Evolutionary conservation across 2,888 invertebrate genomes (phyloP), one percentile per base, ranked within the genome.

Genomic region (Halocaridina rubra): DNA sequence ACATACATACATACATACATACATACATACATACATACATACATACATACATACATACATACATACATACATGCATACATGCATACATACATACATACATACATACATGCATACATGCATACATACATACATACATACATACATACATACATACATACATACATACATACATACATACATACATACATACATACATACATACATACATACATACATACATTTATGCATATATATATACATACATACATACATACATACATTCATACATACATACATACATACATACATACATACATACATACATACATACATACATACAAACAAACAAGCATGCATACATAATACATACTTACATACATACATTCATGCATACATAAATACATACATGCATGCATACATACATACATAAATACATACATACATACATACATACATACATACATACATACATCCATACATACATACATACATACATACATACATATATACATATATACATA

Each of bases 331-430:
- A 75, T 75, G 46, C 46, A 75, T 75, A 75, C 46, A 39, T 39
- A 39, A 5, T 75, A 75, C 46, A 75, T 75, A 75, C 46, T 46
- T 75, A 75, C 46, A 75, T 46, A 39, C 39, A 75, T 46, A 75
- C 39, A 75, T 39, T 46, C 39, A 75, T 39, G 46, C 39, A 75
- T 39, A 53, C 39, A 46, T 46, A 75, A 19, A 75, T 46, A 46
- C n/a, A 75, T 46, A 75, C 24, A 75, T 46, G 46, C 46, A 75
- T 75, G 46, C 46, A 75, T 75, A 75, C 46, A 75, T 75, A 75
- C 46, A 75, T 75, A 75, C 46, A 75, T 75, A 75, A 46, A 75
- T 75, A 75, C 46, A 75, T 75, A 75, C 46, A 75, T 75, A 75
- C 46, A 75, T 75, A 33, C 46, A 75, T 75, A 75, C 46, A 75